Percentiles rank a stretch among this genome's conserved stretches.
phyloP scores from a whole-genome alignment of 2,888 invertebrate species.

The Amblyjoppa fuscipennis region DNA sequence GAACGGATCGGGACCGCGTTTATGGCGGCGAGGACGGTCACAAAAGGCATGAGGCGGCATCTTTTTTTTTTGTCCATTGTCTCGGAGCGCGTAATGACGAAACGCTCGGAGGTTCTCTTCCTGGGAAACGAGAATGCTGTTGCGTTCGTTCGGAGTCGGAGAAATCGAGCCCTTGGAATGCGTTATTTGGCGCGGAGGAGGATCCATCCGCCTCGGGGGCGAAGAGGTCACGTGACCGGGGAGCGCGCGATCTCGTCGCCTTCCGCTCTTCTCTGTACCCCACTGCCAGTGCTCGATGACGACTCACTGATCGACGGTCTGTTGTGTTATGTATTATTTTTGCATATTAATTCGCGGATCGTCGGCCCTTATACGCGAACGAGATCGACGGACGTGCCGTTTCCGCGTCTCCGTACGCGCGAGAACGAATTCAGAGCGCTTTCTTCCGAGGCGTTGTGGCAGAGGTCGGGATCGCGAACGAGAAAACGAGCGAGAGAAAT shows the following conservation, averaged over 20 bases:
- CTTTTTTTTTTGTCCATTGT: conserved; percentile 49
- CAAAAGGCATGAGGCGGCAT: conserved; percentile 9
- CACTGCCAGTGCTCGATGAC: neutral
- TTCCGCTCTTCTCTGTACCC: too few relatives aligned
- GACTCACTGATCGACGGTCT: neutral
- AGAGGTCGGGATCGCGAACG: conserved; percentile 43
- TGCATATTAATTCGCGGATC: neutral
- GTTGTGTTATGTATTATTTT: neutral
- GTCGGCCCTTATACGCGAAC: neutral
- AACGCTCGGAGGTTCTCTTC: conserved; percentile 64
- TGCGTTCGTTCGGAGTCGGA: conserved; percentile 23
- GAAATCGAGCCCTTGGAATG: conserved; percentile 54
- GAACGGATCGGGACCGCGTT: neutral
- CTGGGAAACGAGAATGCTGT: conserved; percentile 52
- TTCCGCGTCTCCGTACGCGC: neutral
- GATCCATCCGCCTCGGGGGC: neutral
- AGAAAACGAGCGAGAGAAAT: conserved; percentile 54
- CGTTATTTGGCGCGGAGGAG: conserved; percentile 9
- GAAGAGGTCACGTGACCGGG: conserved; percentile 2
- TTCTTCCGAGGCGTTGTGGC: conserved; percentile 42
- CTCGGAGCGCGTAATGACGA: conserved; percentile 6
- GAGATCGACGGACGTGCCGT: neutral
- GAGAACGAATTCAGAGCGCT: conserved; percentile 53
- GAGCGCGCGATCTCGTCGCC: too few relatives aligned
- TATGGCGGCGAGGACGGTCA: conserved; percentile 14